Evolutionary conservation across 1,140 invertebrate genomes (phyloP).

Genomic region (Nasonia giraulti): DNA sequence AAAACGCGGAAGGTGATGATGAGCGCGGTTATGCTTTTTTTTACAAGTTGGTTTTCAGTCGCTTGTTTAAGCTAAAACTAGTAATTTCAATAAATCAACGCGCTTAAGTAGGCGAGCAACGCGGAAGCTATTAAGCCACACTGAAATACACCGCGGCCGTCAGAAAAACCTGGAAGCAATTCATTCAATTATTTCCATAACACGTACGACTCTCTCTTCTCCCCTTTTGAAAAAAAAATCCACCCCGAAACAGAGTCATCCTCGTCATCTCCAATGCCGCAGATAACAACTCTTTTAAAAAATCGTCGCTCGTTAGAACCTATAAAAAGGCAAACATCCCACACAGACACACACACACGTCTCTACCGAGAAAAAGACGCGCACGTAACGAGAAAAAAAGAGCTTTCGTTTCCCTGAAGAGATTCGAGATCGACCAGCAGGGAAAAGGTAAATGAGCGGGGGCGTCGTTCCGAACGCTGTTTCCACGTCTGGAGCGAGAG

Average conservation of each 20-base stretch:
- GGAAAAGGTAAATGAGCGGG: slow-evolving; percentile 21
- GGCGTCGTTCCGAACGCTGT: background rate
- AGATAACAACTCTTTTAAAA: slow-evolving; percentile 30
- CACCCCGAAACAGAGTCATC: background rate
- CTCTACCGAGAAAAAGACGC: background rate
- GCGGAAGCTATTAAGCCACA: slow-evolving; percentile 5
- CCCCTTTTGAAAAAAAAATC: background rate
- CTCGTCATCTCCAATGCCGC: background rate
- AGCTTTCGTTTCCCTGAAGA: slow-evolving; percentile 24
- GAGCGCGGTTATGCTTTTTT: background rate
- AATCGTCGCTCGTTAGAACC: slow-evolving; percentile 19
- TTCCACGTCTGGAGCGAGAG: background rate
- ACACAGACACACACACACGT: too few relatives aligned
- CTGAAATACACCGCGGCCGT: background rate
- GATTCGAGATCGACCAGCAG: slow-evolving; percentile 12
- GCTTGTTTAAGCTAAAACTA: too few relatives aligned
- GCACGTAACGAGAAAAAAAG: background rate
- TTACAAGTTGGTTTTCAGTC: background rate
- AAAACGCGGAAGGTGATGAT: background rate
- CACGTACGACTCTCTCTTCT: background rate
- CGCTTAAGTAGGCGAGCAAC: background rate
- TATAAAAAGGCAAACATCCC: background rate
- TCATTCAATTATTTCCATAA: slow-evolving; percentile 15
- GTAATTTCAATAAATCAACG: too few relatives aligned
- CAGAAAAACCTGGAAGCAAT: slow-evolving; percentile 6